These are phyloP conservation scores for Corvus cornix DNA, from an alignment of 2,113 vertebrate genomes.

Conservation along the genomic window DNA sequence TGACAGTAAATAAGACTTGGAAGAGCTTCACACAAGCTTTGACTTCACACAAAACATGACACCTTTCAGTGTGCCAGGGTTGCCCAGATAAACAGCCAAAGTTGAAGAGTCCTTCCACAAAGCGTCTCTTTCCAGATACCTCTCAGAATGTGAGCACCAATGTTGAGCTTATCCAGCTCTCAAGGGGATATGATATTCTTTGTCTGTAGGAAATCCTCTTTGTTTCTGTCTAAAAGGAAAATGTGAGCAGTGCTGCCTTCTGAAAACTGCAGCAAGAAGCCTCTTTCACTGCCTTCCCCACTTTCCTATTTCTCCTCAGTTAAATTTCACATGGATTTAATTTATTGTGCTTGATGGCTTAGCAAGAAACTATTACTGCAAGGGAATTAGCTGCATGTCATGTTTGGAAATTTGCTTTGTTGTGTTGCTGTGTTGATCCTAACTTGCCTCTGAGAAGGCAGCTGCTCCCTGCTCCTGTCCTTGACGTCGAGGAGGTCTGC, in stretches of 20 bases:
- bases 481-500: neutral
- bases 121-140: neutral
- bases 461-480: neutral
- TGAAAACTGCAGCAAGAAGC: neutral
- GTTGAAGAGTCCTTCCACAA: neutral
- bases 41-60: neutral
- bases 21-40: neutral
- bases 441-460: neutral
- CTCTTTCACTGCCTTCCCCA: neutral
- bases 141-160: neutral
- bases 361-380: neutral
- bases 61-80: neutral
- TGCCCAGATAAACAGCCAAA: neutral
- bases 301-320: neutral
- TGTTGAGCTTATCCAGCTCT: neutral
- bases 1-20: neutral
- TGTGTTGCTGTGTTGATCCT: neutral
- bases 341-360: neutral
- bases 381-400: neutral
- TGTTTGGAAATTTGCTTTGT: neutral
- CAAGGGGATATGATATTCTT: neutral
- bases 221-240: conserved; percentile 13
- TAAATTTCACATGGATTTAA: neutral
- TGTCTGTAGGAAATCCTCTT: neutral
- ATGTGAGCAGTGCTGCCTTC: neutral